Evolutionary conservation across 2,797 vertebrate genomes (phyloP).

Genomic region (Gephyroberyx darwinii): DNA sequence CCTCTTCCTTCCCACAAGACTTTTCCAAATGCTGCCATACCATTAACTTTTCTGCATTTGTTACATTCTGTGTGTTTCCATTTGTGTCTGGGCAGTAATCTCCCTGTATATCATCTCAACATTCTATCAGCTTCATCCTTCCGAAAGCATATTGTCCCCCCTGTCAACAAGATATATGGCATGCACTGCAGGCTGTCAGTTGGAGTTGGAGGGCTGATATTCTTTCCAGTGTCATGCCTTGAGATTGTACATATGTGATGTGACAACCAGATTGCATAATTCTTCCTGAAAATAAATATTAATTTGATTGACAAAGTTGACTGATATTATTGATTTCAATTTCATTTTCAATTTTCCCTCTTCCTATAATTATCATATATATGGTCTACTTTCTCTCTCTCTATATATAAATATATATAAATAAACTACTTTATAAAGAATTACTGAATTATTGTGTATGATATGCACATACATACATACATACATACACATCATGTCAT

Average conservation of each 20-base stretch:
- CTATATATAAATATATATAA: too few species aligned
- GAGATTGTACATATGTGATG: slow-evolving; percentile 20
- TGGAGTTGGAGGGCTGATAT: slow-evolving; percentile 36
- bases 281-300: slow-evolving; percentile 27
- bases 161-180: slow-evolving; percentile 56
- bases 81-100: slow-evolving; percentile 55
- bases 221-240: slow-evolving; percentile 28
- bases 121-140: slow-evolving; percentile 60
- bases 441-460: too few species aligned
- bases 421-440: too few species aligned
- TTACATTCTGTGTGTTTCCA: slow-evolving; percentile 54
- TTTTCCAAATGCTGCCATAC: slow-evolving; percentile 53
- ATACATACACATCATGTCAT: too few species aligned
- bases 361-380: too few species aligned
- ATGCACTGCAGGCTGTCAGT: slow-evolving; percentile 40
- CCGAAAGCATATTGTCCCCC: slow-evolving; percentile 56
- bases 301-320: neutral
- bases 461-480: too few species aligned
- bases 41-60: slow-evolving; percentile 51
- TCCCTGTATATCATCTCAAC: slow-evolving; percentile 53
- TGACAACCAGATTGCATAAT: slow-evolving; percentile 17
- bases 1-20: slow-evolving; percentile 42
- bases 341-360: neutral
- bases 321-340: neutral
- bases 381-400: too few species aligned